A percentile compares a stretch with the other conserved stretches of the same genome.
Evolutionary conservation across 2,797 vertebrate genomes (phyloP).

Genomic region (Sandelia bainsii): DNA sequence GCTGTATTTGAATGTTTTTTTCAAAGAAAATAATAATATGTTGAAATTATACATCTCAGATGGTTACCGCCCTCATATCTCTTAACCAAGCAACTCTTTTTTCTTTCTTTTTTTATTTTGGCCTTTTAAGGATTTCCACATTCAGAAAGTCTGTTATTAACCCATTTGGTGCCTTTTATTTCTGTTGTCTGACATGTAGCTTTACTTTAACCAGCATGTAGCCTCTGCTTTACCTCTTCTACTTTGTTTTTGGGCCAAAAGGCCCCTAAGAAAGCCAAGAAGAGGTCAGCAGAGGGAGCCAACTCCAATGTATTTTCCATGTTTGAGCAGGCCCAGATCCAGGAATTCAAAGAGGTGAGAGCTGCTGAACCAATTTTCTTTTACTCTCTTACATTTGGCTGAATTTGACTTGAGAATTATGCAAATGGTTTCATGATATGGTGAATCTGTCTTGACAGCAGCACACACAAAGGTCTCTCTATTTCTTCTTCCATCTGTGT

Average conservation of each 20-base stretch:
- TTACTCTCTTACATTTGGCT: constrained; percentile 7
- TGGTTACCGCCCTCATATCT: not conserved
- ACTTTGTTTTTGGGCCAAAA: constrained; percentile 60
- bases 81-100: too few species aligned
- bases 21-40: too few species aligned
- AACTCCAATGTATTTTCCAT: constrained; percentile 99
- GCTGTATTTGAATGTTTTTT: not conserved
- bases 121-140: too few species aligned
- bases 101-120: not conserved
- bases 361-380: constrained; percentile 1
- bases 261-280: constrained; percentile 98
- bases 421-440: not conserved
- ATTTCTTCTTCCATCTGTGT: constrained; percentile 20
- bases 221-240: constrained; percentile 15
- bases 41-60: not conserved
- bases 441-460: not conserved
- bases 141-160: not conserved
- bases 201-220: not conserved
- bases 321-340: constrained; percentile 98
- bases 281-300: constrained; percentile 90
- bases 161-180: not conserved
- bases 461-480: constrained; percentile 4
- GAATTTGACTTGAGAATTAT: not conserved
- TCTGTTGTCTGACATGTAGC: not conserved
- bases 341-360: constrained; percentile 97